Conservation (phyloP, 2,797 vertebrate species). For the Dipus sagitta region DNA sequence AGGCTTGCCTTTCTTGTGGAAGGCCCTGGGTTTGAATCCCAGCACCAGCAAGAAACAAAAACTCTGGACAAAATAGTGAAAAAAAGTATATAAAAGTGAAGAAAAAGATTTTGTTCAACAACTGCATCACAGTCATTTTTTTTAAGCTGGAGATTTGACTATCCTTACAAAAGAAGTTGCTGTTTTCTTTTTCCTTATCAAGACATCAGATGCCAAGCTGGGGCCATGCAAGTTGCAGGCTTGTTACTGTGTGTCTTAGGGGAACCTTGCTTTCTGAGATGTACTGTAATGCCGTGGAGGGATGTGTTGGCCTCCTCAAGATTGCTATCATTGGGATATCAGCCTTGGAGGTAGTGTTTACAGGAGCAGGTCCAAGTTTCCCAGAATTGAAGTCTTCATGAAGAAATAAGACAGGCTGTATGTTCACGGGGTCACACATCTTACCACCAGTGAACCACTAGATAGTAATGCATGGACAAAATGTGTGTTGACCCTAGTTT, state of each 20-base stretch:
- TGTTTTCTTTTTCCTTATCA: neutral
- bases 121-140: neutral
- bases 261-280: neutral
- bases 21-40: no score
- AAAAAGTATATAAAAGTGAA: no score
- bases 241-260: neutral
- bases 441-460: neutral
- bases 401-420: neutral
- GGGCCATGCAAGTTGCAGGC: neutral
- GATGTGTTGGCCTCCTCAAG: neutral
- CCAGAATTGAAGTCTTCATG: neutral
- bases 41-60: no score
- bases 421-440: neutral
- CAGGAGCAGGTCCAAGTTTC: neutral
- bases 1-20: no score
- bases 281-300: neutral
- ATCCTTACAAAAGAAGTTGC: neutral
- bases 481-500: slow-evolving; percentile 61
- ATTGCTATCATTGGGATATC: neutral
- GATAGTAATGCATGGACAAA: neutral
- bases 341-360: neutral
- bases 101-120: neutral
- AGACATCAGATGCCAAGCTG: neutral
- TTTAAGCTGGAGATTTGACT: neutral
- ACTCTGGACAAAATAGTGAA: no score